Base-by-base conservation (phyloP, 2,797 vertebrate species). In the Molossus molossus region DNA sequence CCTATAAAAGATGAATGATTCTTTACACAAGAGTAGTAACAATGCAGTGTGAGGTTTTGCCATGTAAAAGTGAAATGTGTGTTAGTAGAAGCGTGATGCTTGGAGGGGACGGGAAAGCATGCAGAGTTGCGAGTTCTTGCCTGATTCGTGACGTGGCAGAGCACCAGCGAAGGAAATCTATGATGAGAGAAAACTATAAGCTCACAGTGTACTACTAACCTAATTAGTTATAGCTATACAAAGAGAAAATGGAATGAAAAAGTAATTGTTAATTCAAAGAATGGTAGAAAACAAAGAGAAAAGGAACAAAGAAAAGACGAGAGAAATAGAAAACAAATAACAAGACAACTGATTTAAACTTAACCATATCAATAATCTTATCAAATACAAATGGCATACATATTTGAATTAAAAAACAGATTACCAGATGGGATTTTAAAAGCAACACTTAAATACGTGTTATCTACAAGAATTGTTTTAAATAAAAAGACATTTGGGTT, bases 91-190 rank as follows among this genome's bases (percentile, higher is more conserved):
- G n/a, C 7, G 13, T 0, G 0, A 20, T 13, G 15, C 6, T 37
- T 9, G 20, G 53, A 37, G n/a, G 14, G 20, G 9, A 27, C 13
- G 18, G 10, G 8, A 53, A 33, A 62, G 9, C 7, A 12, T 18
- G 8, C 3, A 21, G 3, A 0, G 0, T 0, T 23, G 9, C 12
- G 4, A 57, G 21, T 50, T 40, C 62, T 72, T 33, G 8, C 5
- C 40, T 1, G 10, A 17, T 8, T 10, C 3, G 3, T 48, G 3
- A 48, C 27, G 27, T 6, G 23, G 23, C 5, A 27, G 37, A 23
- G 2, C 29, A 13, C 17, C 4, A 17, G 15, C 18, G 29, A 18
- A 48, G 40, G 25, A 58, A 18, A 40, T 13, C 25, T 60, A n/a
- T n/a, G n/a, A n/a, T n/a, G n/a, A n/a, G n/a, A n/a, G n/a, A n/a